Evolutionary conservation across 2,888 invertebrate species (phyloP).

Genomic region (Portevinia maculata): DNA sequence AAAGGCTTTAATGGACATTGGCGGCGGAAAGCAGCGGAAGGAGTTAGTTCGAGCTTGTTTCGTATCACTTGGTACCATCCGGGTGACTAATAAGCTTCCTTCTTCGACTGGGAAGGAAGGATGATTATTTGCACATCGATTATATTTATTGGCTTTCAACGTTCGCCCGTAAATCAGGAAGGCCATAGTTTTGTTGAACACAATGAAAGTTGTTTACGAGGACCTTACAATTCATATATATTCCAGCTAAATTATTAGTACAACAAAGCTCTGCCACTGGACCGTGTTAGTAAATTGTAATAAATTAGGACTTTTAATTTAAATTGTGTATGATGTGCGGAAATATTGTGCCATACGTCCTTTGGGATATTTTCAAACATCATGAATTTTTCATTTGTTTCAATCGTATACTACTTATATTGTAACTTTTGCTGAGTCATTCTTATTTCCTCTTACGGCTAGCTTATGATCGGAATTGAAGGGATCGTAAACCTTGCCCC

Average conservation of each 20-base stretch:
- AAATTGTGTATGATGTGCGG: too few relatives aligned
- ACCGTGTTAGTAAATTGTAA: background rate
- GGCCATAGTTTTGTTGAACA: slow-evolving; percentile 24
- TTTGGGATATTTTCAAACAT: too few relatives aligned
- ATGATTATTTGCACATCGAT: slow-evolving; percentile 54
- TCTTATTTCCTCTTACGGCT: too few relatives aligned
- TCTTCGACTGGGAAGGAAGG: slow-evolving; percentile 1
- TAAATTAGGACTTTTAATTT: too few relatives aligned
- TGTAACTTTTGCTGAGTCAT: too few relatives aligned
- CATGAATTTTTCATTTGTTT: too few relatives aligned
- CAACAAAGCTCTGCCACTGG: background rate
- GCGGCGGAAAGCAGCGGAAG: slow-evolving; percentile 4
- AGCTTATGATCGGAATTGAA: too few relatives aligned
- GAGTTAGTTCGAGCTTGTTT: slow-evolving; percentile 10
- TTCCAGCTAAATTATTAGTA: slow-evolving; percentile 16
- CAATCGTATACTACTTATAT: too few relatives aligned
- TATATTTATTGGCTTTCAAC: slow-evolving; percentile 66
- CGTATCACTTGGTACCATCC: slow-evolving; percentile 61
- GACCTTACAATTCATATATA: slow-evolving; percentile 46
- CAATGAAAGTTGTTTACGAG: slow-evolving; percentile 51
- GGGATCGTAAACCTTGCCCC: too few relatives aligned
- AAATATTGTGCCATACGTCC: too few relatives aligned
- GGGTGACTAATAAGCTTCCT: slow-evolving; percentile 43
- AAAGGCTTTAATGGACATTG: slow-evolving; percentile 1
- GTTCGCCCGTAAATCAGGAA: slow-evolving; percentile 55